Evolutionary conservation across 1,140 invertebrate species (phyloP).

Genomic region (Drosophila subpulchrella): DNA sequence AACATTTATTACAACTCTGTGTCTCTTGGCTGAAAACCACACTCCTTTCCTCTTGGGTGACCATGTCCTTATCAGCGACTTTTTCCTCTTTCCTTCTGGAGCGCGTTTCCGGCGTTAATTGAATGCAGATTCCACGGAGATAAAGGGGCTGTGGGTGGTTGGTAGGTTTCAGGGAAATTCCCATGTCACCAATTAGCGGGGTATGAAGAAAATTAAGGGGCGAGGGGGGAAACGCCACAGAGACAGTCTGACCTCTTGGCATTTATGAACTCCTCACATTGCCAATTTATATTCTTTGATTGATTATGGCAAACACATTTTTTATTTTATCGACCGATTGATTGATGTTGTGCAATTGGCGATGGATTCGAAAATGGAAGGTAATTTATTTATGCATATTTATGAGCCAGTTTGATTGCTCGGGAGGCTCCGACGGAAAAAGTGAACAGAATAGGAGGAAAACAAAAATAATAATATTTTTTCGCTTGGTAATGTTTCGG

Average conservation of each 20-base stretch:
- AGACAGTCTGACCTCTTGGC: constrained; percentile 32
- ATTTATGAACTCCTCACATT: constrained; percentile 28
- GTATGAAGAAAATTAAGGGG: constrained; percentile 1
- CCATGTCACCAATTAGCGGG: constrained; percentile 43
- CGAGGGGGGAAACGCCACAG: too few species aligned
- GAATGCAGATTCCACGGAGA: constrained; percentile 44
- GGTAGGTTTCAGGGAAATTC: constrained; percentile 11
- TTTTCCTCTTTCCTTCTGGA: constrained; percentile 21
- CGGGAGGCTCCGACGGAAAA: not conserved
- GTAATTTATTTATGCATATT: constrained; percentile 55
- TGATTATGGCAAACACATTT: constrained; percentile 55
- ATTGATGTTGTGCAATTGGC: constrained; percentile 38
- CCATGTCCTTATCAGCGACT: constrained; percentile 46
- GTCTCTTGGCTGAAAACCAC: constrained; percentile 6
- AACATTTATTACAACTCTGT: constrained; percentile 45
- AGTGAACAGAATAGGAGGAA: constrained; percentile 23
- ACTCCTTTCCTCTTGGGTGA: constrained; percentile 1
- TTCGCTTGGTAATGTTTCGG: not conserved
- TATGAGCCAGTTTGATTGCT: constrained; percentile 34
- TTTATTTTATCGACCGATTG: constrained; percentile 36
- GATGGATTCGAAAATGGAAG: constrained; percentile 16
- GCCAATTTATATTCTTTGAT: constrained; percentile 44
- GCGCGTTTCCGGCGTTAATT: constrained; percentile 58
- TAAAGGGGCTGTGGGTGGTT: not conserved
- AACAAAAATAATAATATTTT: constrained; percentile 2